Percentiles rank a stretch among this genome's conserved stretches.
These are phyloP conservation scores for Barnardius zonarius DNA, from an alignment of 2,113 vertebrate genomes.

Conservation along the genomic window DNA sequence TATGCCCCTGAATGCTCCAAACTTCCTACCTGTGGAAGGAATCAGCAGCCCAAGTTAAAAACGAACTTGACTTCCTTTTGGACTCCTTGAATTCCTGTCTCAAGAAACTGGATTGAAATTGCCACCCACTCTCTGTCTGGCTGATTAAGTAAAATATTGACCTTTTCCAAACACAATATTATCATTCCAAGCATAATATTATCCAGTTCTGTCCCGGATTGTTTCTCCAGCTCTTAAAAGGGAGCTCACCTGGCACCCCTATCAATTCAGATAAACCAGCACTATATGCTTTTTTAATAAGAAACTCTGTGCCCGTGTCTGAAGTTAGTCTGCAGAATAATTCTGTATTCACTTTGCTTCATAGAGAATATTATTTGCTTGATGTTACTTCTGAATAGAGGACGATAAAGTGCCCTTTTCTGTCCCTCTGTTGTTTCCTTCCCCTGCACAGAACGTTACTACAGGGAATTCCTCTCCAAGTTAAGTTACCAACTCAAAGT, in stretches of 20 bases:
- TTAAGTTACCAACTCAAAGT: not conserved
- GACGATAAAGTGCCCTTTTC: not conserved
- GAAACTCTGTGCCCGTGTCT: not conserved
- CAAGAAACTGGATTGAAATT: constrained; percentile 45
- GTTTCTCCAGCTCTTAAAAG: constrained; percentile 38
- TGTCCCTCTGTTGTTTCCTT: not conserved
- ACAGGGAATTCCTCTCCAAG: not conserved
- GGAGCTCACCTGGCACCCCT: constrained; percentile 42
- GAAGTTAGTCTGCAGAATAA: not conserved
- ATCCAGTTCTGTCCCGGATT: constrained; percentile 2
- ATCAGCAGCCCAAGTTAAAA: not conserved
- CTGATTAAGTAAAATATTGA: constrained; percentile 65
- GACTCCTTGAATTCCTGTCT: constrained; percentile 43
- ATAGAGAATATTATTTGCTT: not conserved
- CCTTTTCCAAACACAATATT: constrained; percentile 52
- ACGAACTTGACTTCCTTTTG: not conserved
- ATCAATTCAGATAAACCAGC: constrained; percentile 29
- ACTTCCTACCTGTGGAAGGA: not conserved
- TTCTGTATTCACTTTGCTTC: not conserved
- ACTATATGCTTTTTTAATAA: not conserved
- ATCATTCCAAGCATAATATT: constrained; percentile 53
- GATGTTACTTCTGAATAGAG: not conserved
- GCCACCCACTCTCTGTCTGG: constrained; percentile 62
- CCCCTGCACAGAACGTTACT: not conserved
- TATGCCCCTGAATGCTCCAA: not conserved